Evolutionary conservation across 2,113 vertebrate species (phyloP), one percentile per base, ranked within the genome.

Genomic region (Cololabis saira): DNA sequence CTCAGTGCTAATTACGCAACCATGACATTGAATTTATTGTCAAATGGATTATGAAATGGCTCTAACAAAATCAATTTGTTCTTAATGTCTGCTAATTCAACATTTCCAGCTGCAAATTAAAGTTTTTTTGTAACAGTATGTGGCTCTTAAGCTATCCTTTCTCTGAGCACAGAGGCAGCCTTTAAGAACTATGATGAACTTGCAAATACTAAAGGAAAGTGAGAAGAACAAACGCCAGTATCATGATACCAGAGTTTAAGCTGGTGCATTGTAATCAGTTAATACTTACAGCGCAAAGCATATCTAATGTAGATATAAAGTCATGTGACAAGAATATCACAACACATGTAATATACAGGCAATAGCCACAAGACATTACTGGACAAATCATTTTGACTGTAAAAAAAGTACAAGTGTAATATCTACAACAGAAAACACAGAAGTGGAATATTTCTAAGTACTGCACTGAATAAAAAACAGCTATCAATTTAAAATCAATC

Each of bases 331-430:
- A 6, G 45, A 1, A 40, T 18, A 55, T 50, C 48, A 50, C 33
- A 59, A 50, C 65, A 58, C 51, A 51, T 51, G 0, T 1, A 41
- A 30, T 4, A 30, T 4, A 67, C 50, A 66, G 22, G n/a, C 50
- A 61, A 17, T 30, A 37, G 7, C 18, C 47, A 63, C 37, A 58
- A 49, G 7, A 47, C 0, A 33, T 22, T 55, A 12, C 8, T 24
- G 18, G 43, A 11, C 0, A 9, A 51, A 21, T 45, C n/a, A 27
- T 15, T 30, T 51, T 6, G 4, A 62, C 43, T n/a, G 9, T n/a
- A n/a, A 17, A 7, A 22, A 68, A 76, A 55, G 33, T 54, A 50
- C 43, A 62, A 19, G 16, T 7, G 44, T 62, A 50, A 62, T 14
- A 45, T 13, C 12, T 37, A 40, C 19, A 55, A 16, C 18, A 51